These are phyloP conservation scores for Pheucticus melanocephalus DNA, from an alignment of 2,113 vertebrate species.

Conservation along the genomic window DNA sequence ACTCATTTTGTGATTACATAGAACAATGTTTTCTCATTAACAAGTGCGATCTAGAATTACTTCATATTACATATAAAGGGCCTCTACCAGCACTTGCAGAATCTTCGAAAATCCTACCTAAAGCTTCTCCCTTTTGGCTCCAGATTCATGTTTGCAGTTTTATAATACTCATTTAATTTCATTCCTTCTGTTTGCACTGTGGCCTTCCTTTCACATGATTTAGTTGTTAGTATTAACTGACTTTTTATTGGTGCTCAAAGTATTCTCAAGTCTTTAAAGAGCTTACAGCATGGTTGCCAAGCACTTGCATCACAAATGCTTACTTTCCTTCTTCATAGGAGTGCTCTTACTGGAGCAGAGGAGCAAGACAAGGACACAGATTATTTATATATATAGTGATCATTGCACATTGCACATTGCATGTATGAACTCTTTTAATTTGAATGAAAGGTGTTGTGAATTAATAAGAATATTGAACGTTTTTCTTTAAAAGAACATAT, in stretches of 20 bases:
- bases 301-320: neutral
- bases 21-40: neutral
- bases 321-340: neutral
- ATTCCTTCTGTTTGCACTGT: neutral
- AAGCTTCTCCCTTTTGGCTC: neutral
- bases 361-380: neutral
- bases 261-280: neutral
- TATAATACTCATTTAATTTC: neutral
- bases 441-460: neutral
- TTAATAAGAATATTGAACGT: neutral
- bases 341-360: neutral
- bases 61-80: neutral
- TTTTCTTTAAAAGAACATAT: neutral
- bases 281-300: neutral
- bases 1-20: neutral
- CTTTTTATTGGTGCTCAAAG: neutral
- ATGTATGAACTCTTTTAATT: neutral
- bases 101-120: neutral
- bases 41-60: neutral
- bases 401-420: accelerated
- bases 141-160: neutral
- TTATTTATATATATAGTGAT: neutral
- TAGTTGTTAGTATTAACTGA: neutral
- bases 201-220: neutral
- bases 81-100: neutral